phyloP scores from a whole-genome alignment of 1,140 invertebrate species.

The Venustaconcha ellipsiformis region DNA sequence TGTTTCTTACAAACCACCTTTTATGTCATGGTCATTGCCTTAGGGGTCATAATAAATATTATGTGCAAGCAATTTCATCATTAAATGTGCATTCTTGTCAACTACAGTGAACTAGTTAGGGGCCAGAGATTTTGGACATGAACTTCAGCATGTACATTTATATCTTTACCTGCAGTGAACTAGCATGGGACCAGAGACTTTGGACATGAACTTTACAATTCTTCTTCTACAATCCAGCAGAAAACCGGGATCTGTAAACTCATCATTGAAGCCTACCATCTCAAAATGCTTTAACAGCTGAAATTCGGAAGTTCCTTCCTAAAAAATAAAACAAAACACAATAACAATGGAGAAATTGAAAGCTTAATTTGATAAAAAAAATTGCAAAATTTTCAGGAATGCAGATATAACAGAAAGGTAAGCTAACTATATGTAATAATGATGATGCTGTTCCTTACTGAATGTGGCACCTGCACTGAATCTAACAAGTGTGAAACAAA shows the following conservation, averaged over 20 bases:
- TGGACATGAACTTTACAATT: constrained; percentile 36
- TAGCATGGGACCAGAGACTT: constrained; percentile 49
- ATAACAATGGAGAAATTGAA: background rate
- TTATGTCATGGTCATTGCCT: too few species aligned
- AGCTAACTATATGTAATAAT: too few species aligned
- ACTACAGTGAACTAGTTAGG: constrained; percentile 63
- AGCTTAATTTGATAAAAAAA: too few species aligned
- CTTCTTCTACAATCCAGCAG: constrained; percentile 55
- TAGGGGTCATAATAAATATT: too few species aligned
- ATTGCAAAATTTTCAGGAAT: too few species aligned
- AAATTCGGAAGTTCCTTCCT: constrained; percentile 51
- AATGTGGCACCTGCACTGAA: too few species aligned
- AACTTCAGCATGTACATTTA: constrained; percentile 5
- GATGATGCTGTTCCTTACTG: too few species aligned
- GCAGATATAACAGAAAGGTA: too few species aligned
- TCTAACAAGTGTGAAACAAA: too few species aligned
- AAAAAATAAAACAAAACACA: constrained; percentile 12
- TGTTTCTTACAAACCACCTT: too few species aligned
- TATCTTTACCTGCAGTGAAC: constrained; percentile 60
- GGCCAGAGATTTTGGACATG: constrained; percentile 41
- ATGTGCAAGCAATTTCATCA: too few species aligned
- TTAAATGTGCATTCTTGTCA: constrained; percentile 4
- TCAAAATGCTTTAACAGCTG: constrained; percentile 59
- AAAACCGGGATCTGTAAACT: constrained; percentile 51
- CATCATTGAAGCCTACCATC: constrained; percentile 59